Percentiles rank a stretch among this genome's conserved stretches.
Conservation (phyloP, 2,797 vertebrate species). For the Catamblyrhynchus diadema region DNA sequence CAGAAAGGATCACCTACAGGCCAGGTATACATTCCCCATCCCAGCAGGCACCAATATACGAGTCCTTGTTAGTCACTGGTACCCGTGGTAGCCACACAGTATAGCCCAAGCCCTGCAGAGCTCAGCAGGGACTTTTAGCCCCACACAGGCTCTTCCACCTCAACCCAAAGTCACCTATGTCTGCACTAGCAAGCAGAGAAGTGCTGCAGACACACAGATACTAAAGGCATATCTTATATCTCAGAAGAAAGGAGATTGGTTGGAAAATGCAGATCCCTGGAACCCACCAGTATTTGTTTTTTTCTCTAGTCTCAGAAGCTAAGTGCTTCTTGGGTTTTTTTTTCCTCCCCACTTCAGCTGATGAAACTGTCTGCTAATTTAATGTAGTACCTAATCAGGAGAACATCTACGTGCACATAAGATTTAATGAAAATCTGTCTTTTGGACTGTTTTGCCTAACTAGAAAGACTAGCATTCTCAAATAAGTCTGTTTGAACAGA, state of each 20-base stretch:
- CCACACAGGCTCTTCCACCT: rapidly evolving
- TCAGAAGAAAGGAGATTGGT: not conserved
- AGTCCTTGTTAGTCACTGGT: not conserved
- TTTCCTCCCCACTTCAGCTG: not conserved
- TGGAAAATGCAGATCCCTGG: not conserved
- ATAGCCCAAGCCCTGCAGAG: not conserved
- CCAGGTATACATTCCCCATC: not conserved
- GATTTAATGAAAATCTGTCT: not conserved
- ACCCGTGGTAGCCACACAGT: not conserved
- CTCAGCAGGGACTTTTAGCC: not conserved
- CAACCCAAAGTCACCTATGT: not conserved
- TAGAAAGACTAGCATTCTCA: not conserved
- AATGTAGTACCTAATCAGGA: not conserved
- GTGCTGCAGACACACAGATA: rapidly evolving
- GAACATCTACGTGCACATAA: rapidly evolving
- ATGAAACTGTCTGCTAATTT: not conserved
- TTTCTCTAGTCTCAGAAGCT: not conserved
- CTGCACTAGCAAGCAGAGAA: not conserved
- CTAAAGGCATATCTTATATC: not conserved
- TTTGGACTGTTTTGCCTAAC: not conserved
- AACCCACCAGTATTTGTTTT: not conserved
- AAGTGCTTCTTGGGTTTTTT: not conserved
- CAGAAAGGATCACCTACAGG: not conserved
- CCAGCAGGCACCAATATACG: rapidly evolving
- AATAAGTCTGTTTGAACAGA: not conserved